Evolutionary conservation across 2,888 invertebrate species (phyloP), one percentile per base, ranked within the genome.

Genomic region (Protodeltote pygarga): DNA sequence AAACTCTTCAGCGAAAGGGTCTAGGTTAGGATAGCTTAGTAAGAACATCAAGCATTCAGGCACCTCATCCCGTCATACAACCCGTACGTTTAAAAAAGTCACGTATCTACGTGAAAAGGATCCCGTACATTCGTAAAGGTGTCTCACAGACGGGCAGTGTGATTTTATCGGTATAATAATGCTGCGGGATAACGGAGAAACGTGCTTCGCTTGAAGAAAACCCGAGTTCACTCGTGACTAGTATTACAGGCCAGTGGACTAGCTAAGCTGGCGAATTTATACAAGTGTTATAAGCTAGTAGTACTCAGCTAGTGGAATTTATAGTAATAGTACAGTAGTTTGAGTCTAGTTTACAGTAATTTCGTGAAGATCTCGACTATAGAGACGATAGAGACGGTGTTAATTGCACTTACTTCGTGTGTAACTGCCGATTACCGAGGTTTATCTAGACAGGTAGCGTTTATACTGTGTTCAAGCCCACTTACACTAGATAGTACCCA

Each of bases 101-200:
- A 64, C 64, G 64, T 63, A 5, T 14, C 27, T 14, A 9, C 27
- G 55, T 41, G 54, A 47, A 61, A 55, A 55, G 57, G 63, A 41
- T 38, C 37, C 61, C 24, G 41, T 17, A 24, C 37, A 24, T 38
- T 23, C 17, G 34, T 60, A 63, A 59, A 50, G 50, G 65, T 53
- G 54, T 45, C 47, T 39, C 38, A 27, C 42, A 28, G 50, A 40
- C 50, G 60, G 55, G 60, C 65, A 52, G 65, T 44, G 55, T 45
- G 68, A 67, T 60, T 64, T 67, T 65, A 65, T 67, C 55, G 65
- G 27, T 13, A 29, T 34, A 58, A 66, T 66, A 64, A 64, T 62
- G 42, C 55, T 40, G 17, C 24, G 31, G 51, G 48, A 53, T 68
- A 52, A 47, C 38, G 31, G 27, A 42, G 16, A 29, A 29, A 58